These are phyloP conservation scores for Gambusia holbrooki DNA, from an alignment of 2,113 vertebrate species.

Conservation along the genomic window DNA sequence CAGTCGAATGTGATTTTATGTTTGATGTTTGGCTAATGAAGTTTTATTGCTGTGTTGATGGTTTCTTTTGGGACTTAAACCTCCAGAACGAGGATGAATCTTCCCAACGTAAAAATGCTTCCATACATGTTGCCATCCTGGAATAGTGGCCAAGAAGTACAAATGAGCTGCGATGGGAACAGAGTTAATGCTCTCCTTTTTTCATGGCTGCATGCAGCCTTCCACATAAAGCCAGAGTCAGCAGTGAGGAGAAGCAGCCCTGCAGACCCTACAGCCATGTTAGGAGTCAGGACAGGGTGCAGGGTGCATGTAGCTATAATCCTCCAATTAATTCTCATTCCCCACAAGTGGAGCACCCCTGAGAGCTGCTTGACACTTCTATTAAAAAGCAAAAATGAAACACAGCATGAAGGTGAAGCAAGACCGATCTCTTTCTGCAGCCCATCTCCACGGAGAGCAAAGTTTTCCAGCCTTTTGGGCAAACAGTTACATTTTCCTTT, in stretches of 20 bases:
- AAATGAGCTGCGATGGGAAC: not conserved
- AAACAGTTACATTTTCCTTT: conserved; percentile 28
- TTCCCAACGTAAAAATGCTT: too few species aligned
- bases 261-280: conserved; percentile 57
- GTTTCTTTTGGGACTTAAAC: too few species aligned
- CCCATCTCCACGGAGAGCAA: conserved; percentile 47
- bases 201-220: not conserved
- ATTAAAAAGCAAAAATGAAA: conserved; percentile 73
- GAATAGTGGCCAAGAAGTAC: not conserved
- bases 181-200: not conserved
- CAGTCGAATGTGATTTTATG: too few species aligned
- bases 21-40: too few species aligned
- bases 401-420: conserved; percentile 69
- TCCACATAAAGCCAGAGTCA: conserved; percentile 23
- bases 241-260: conserved; percentile 27
- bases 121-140: not conserved
- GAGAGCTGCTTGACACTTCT: conserved; percentile 70
- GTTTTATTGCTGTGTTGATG: too few species aligned
- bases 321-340: conserved; percentile 72
- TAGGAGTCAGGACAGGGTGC: conserved; percentile 60
- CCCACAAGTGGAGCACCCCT: conserved; percentile 64
- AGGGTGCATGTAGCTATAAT: conserved; percentile 70
- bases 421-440: conserved; percentile 51
- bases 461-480: conserved; percentile 48
- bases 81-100: not conserved